These are phyloP conservation scores for Monomorium pharaonis DNA, from an alignment of 1,140 invertebrate species.

Conservation along the genomic window DNA sequence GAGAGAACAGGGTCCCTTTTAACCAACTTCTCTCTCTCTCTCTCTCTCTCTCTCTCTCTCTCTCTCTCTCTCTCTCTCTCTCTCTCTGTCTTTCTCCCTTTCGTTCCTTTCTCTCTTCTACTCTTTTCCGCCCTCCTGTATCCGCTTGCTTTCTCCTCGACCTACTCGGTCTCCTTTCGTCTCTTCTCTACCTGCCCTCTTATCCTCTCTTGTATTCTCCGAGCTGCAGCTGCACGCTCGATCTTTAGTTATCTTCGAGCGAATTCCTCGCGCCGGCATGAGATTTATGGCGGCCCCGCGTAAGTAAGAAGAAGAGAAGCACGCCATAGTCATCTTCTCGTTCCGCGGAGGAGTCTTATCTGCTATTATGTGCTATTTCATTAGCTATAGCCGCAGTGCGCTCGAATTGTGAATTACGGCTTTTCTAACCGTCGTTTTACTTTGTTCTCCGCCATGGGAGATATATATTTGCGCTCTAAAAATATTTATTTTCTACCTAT, in stretches of 20 bases:
- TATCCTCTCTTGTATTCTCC: background rate
- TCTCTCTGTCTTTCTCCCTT: background rate
- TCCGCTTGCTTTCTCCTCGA: constrained; percentile 46
- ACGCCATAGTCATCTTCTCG: constrained; percentile 52
- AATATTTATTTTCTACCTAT: constrained; percentile 36
- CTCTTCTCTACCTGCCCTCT: constrained; percentile 7
- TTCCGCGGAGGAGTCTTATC: constrained; percentile 62
- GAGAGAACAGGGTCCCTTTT: constrained; percentile 48
- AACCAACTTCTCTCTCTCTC: constrained; percentile 25
- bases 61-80: background rate
- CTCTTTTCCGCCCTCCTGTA: constrained; percentile 30
- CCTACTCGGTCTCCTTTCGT: constrained; percentile 27
- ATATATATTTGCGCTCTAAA: constrained; percentile 3
- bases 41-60: background rate
- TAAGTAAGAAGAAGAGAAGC: constrained; percentile 60
- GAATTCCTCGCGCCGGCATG: constrained; percentile 48
- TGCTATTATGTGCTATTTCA: constrained; percentile 60
- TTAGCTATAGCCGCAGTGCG: constrained; percentile 34
- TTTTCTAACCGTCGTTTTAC: constrained; percentile 13
- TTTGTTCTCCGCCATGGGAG: background rate
- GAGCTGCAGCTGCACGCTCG: constrained; percentile 48
- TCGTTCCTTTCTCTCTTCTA: constrained; percentile 8
- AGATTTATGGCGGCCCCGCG: constrained; percentile 62
- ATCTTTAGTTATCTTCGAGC: constrained; percentile 64
- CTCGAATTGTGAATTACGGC: constrained; percentile 52